Evolutionary conservation across 2,797 vertebrate species (phyloP), one percentile per base, ranked within the genome.

Genomic region (Botia almorhae): DNA sequence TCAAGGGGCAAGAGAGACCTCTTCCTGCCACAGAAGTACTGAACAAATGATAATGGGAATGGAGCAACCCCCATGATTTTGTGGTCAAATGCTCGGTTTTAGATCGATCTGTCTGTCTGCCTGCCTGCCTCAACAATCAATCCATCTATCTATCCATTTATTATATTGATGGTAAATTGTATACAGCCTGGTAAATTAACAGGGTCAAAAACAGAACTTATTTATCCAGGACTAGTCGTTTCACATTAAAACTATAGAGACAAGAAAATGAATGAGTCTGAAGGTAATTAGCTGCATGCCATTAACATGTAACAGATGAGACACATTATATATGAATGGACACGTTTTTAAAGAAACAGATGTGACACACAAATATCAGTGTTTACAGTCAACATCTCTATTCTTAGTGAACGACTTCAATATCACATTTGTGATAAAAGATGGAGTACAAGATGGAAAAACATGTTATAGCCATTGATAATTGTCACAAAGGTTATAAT

Each of bases 1-100:
- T 53, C 74, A 75, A 80, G 76, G 58, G 69, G 65, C 65, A 36
- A 75, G 43, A 67, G 29, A 70, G 73, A 71, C 69, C 56, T 79
- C 43, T 2, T 70, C 43, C 26, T 51, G 33, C 77, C 33, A 53
- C 14, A 21, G 23, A 46, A 77, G 61, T 17, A 75, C 39, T 19
- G 2, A 65, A 72, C 68, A 13, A 19, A 19, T 7, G 2, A 23
- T 43, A 13, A 73, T 61, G 70, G 46, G 76, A 8, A 65, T 75
- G 43, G 36, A 55, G 48, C 17, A 50, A 23, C 33, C 36, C 39
- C n/a, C 19, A 29, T 1, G 7, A 61, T 29, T 50, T 78, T 29
- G 3, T 61, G 55, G 19, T 60, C 46, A 43, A 17, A 33, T 33
- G 61, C 51, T 17, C 43, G 21, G 61, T 26, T 61, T 61, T 14